phyloP scores from a whole-genome alignment of 2,797 vertebrate species.

The Loris lydekkerianus region DNA sequence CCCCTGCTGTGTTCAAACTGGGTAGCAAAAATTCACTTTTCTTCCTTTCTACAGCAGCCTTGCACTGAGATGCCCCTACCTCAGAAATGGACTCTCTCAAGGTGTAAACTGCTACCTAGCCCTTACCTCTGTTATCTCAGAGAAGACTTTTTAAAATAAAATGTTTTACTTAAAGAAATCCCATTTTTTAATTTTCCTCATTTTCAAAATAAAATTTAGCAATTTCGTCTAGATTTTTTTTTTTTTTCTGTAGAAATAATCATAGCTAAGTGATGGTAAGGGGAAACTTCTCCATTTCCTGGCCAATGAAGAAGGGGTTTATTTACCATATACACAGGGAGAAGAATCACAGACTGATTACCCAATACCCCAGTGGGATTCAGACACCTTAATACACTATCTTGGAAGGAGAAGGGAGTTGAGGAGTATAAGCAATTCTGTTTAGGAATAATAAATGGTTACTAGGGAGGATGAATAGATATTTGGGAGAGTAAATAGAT shows the following conservation, averaged over 20 bases:
- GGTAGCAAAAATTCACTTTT: background rate
- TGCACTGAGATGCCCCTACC: background rate
- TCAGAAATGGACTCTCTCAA: background rate
- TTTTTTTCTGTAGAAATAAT: conserved; percentile 23
- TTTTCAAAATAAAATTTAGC: background rate
- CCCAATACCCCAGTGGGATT: background rate
- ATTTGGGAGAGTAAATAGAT: background rate
- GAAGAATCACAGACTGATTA: background rate
- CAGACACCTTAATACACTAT: background rate
- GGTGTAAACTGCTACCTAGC: background rate
- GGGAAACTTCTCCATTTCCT: background rate
- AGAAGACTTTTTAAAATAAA: background rate
- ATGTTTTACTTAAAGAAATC: background rate
- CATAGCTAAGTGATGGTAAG: background rate
- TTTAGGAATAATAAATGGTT: background rate
- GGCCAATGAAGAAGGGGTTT: background rate
- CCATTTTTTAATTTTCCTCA: background rate
- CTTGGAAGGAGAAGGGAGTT: background rate
- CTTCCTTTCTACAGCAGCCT: background rate
- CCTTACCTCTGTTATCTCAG: background rate
- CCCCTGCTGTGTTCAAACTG: background rate
- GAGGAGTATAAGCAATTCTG: background rate
- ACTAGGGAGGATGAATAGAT: background rate
- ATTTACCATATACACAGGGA: background rate
- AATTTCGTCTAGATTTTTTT: background rate